These are phyloP conservation scores for Promerops cafer DNA, from an alignment of 2,113 vertebrate genomes.

Conservation along the genomic window DNA sequence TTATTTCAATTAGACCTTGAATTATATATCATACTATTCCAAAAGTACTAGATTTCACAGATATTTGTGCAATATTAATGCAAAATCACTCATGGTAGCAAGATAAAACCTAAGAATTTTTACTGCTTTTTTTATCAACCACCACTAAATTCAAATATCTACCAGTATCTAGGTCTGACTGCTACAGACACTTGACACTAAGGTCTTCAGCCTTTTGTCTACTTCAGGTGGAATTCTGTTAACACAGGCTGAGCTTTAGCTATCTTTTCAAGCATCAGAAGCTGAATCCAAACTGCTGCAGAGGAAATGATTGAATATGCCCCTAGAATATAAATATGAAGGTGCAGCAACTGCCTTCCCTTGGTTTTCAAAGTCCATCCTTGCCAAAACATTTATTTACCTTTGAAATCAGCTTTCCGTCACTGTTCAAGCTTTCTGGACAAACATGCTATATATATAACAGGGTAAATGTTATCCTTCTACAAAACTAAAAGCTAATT, in stretches of 20 bases:
- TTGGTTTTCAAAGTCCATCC: background rate
- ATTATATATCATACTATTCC: background rate
- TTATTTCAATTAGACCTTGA: background rate
- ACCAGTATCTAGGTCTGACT: background rate
- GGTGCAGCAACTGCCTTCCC: background rate
- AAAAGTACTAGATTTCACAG: background rate
- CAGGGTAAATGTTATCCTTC: background rate
- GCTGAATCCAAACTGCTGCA: background rate
- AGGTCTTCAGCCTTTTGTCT: background rate
- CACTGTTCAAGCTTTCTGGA: background rate
- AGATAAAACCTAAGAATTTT: background rate
- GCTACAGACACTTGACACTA: background rate
- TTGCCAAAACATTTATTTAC: background rate
- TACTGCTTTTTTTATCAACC: background rate
- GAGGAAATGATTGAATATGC: background rate
- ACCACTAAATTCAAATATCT: background rate
- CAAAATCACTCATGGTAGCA: background rate
- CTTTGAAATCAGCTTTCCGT: background rate
- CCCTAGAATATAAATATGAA: slow-evolving; percentile 2
- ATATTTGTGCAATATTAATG: background rate
- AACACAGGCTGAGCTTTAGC: background rate
- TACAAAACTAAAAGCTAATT: background rate
- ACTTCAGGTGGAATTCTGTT: background rate
- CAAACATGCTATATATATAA: background rate
- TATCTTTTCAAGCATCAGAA: background rate